A percentile compares a stretch with the other conserved stretches of the same genome.
phyloP scores from a whole-genome alignment of 2,113 vertebrate species.

The Chinchilla lanigera region DNA sequence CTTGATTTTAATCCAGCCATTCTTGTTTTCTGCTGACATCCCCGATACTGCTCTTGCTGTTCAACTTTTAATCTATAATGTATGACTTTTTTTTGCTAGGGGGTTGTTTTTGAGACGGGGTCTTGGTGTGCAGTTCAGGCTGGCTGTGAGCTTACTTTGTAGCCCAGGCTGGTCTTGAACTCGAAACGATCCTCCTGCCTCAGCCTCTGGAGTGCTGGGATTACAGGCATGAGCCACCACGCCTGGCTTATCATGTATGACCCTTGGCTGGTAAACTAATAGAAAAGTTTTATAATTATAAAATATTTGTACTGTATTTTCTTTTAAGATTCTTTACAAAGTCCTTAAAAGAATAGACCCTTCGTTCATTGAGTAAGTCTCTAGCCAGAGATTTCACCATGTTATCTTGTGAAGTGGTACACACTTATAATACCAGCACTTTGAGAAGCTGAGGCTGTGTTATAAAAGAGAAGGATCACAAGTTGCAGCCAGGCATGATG shows the following conservation, averaged over 20 bases:
- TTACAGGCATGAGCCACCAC: too few species aligned
- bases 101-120: too few species aligned
- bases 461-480: neutral
- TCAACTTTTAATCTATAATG: conserved; percentile 6
- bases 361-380: neutral
- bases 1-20: neutral
- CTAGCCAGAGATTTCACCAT: neutral
- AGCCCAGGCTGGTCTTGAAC: too few species aligned
- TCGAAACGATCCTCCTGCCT: too few species aligned
- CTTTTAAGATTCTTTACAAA: conserved; percentile 18
- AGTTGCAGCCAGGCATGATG: neutral
- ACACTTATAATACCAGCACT: neutral
- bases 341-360: neutral
- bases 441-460: neutral
- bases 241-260: neutral
- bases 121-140: too few species aligned
- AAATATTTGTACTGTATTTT: neutral
- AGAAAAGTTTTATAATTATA: conserved; percentile 9
- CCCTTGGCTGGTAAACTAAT: conserved; percentile 19
- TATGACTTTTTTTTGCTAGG: too few species aligned
- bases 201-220: too few species aligned
- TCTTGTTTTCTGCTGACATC: conserved; percentile 1
- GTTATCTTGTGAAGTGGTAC: neutral
- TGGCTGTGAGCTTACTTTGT: too few species aligned
- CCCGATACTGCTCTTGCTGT: neutral